Evolutionary conservation across 2,888 invertebrate genomes (phyloP).

Genomic region (Pycnomerus fuliginosus): DNA sequence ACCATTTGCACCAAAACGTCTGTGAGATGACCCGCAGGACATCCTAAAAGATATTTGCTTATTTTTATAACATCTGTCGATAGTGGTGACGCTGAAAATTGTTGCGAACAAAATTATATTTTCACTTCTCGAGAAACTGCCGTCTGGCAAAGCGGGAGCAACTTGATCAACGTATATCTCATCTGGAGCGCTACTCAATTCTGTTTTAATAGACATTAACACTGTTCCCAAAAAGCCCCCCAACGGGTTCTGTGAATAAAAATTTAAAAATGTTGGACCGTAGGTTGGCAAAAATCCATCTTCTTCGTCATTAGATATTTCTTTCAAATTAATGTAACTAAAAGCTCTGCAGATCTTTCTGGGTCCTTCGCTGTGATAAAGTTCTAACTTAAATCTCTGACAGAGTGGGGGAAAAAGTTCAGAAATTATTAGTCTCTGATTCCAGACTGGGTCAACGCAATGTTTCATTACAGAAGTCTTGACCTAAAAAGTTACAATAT

Average conservation of each 20-base stretch:
- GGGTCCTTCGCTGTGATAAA: slow-evolving; percentile 52
- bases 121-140: slow-evolving; percentile 59
- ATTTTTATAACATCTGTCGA: slow-evolving; percentile 59
- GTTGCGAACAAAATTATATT: slow-evolving; percentile 66
- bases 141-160: neutral
- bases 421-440: slow-evolving; percentile 73
- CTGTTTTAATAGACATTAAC: slow-evolving; percentile 70
- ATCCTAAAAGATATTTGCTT: slow-evolving; percentile 65
- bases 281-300: slow-evolving; percentile 77
- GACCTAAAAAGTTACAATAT: slow-evolving; percentile 42
- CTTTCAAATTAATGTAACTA: slow-evolving; percentile 59
- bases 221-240: slow-evolving; percentile 70
- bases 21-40: slow-evolving; percentile 59
- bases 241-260: slow-evolving; percentile 66
- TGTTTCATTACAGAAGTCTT: slow-evolving; percentile 64
- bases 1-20: slow-evolving; percentile 33
- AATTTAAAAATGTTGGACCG: slow-evolving; percentile 78
- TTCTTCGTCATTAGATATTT: slow-evolving; percentile 60
- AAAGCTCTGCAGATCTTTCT: slow-evolving; percentile 54
- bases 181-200: slow-evolving; percentile 56
- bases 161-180: no score
- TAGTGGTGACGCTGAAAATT: slow-evolving; percentile 67
- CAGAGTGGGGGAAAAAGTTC: slow-evolving; percentile 83
- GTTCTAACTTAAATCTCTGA: slow-evolving; percentile 69
- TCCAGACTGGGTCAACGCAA: slow-evolving; percentile 68